A percentile compares a stretch with the other conserved stretches of the same genome.
phyloP scores from a whole-genome alignment of 2,888 invertebrate species.

The Sminthurides aquaticus region DNA sequence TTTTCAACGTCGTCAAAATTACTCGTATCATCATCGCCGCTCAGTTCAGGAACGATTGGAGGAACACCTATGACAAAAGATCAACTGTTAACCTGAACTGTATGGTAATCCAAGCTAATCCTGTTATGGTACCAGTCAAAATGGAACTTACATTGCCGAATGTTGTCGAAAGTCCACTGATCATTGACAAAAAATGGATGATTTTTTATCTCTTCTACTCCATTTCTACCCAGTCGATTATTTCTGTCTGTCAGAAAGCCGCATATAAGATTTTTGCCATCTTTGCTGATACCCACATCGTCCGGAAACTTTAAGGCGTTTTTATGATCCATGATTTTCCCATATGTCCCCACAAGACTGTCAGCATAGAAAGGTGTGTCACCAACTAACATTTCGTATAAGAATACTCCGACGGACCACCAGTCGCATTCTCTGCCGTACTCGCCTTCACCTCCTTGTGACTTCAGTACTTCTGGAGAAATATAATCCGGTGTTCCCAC shows the following conservation, averaged over 20 bases:
- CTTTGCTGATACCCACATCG: conserved; percentile 86
- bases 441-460: conserved; percentile 83
- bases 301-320: conserved; percentile 87
- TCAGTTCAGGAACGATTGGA: conserved; percentile 91
- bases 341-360: conserved; percentile 94
- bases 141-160: conserved; percentile 64
- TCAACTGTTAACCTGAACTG: too few relatives aligned
- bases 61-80: conserved; percentile 59
- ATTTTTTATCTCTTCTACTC: conserved; percentile 86
- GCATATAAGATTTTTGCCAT: conserved; percentile 71
- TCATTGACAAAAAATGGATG: conserved; percentile 95
- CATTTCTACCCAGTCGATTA: conserved; percentile 74
- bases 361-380: conserved; percentile 99
- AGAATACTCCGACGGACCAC: conserved; percentile 94
- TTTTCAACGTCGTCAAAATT: conserved; percentile 98
- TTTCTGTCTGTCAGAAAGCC: conserved; percentile 86
- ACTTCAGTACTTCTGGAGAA: conserved; percentile 94
- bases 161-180: conserved; percentile 95
- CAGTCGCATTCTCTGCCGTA: conserved; percentile 98
- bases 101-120: too few relatives aligned
- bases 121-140: neutral
- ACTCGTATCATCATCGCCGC: conserved; percentile 93
- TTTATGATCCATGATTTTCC: conserved; percentile 98
- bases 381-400: conserved; percentile 97
- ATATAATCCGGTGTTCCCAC: conserved; percentile 99